Conservation (phyloP, 2,888 invertebrate species). For the Coenonympha arcania region DNA sequence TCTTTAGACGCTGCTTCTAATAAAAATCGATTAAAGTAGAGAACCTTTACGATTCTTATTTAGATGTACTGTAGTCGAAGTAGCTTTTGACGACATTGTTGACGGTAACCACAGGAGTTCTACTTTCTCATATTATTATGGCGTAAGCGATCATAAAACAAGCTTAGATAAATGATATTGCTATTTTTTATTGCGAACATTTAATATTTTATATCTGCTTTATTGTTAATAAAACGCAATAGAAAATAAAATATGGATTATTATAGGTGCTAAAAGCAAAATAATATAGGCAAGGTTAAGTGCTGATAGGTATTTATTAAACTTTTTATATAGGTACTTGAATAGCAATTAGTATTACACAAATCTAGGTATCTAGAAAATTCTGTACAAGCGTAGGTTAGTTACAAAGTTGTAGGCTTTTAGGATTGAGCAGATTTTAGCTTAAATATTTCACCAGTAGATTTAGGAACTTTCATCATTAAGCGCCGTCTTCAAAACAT, state of each 20-base stretch:
- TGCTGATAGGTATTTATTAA: background rate
- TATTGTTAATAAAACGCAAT: slow-evolving; percentile 2
- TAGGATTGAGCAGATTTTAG: background rate
- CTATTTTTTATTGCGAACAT: background rate
- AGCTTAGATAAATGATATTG: background rate
- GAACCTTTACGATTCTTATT: no score
- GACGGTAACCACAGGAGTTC: background rate
- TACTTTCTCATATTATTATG: background rate
- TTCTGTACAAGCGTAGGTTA: background rate
- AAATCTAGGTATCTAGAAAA: no score
- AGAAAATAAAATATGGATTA: slow-evolving; percentile 19
- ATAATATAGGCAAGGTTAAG: background rate
- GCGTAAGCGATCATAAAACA: background rate
- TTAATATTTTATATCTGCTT: slow-evolving; percentile 6
- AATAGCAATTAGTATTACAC: background rate
- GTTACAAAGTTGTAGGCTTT: background rate
- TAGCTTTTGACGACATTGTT: no score
- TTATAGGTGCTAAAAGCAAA: background rate
- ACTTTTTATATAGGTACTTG: no score
- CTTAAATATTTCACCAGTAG: no score
- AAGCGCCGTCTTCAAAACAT: no score
- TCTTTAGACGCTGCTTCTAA: no score
- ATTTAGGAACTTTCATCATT: no score
- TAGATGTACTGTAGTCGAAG: no score
- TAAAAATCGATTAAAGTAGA: no score